Conservation (phyloP, 2,888 invertebrate species). For the Agonopterix arenella region DNA sequence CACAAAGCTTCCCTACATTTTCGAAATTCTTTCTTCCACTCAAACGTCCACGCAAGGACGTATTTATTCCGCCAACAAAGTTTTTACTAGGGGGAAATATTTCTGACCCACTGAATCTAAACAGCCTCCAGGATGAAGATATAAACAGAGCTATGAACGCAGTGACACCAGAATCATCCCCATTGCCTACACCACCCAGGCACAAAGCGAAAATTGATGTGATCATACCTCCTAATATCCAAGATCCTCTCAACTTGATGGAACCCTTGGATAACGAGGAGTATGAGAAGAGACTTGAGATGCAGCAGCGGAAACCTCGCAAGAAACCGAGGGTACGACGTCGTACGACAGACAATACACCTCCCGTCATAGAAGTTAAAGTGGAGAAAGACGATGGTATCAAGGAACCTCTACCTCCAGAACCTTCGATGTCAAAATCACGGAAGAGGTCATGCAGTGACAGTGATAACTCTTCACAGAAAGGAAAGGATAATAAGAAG, state of each 20-base stretch:
- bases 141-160: conserved; percentile 88
- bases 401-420: conserved; percentile 55
- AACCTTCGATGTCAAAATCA: conserved; percentile 53
- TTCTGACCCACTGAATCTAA: conserved; percentile 95
- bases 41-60: conserved; percentile 84
- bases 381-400: conserved; percentile 43
- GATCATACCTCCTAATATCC: conserved; percentile 93
- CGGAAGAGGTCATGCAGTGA: conserved; percentile 74
- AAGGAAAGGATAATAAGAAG: conserved; percentile 71
- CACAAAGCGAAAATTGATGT: conserved; percentile 90
- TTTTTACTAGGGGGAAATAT: conserved; percentile 97
- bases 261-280: conserved; percentile 88
- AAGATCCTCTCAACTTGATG: conserved; percentile 93
- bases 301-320: conserved; percentile 82
- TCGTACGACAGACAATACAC: conserved; percentile 61
- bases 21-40: conserved; percentile 86
- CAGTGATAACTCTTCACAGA: conserved; percentile 73
- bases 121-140: conserved; percentile 91
- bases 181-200: conserved; percentile 88
- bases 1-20: conserved; percentile 80
- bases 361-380: conserved; percentile 32
- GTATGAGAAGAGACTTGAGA: conserved; percentile 85
- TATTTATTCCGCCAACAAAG: conserved; percentile 92
- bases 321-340: conserved; percentile 79
- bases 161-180: conserved; percentile 95